phyloP scores from a whole-genome alignment of 2,888 invertebrate genomes.

The Athalia cordata region DNA sequence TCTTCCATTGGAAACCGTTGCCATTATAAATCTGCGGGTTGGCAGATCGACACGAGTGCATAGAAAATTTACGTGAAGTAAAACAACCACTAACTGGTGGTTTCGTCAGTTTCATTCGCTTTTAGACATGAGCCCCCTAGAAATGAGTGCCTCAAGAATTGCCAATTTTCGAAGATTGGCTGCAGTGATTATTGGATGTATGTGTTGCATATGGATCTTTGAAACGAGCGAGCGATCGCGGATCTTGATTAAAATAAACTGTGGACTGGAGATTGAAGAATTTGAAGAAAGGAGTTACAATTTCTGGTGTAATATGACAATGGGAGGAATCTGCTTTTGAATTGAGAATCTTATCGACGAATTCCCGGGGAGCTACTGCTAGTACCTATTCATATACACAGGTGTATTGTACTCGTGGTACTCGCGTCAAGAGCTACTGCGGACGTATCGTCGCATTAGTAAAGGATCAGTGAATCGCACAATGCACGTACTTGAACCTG shows the following conservation, averaged over 20 bases:
- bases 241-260: not conserved
- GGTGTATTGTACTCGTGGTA: constrained; percentile 32
- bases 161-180: too few species aligned
- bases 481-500: constrained; percentile 50
- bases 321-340: not conserved
- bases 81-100: too few species aligned
- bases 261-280: constrained; percentile 28
- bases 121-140: too few species aligned
- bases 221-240: not conserved
- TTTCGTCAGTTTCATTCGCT: too few species aligned
- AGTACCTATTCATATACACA: constrained; percentile 19
- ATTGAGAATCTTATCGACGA: constrained; percentile 10
- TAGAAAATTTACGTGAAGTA: constrained; percentile 3
- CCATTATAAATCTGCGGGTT: constrained; percentile 23
- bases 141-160: too few species aligned
- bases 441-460: constrained; percentile 41
- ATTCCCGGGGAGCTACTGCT: not conserved
- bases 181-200: too few species aligned
- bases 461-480: constrained; percentile 50
- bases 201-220: not conserved
- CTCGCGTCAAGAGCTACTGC: constrained; percentile 35
- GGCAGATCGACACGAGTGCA: constrained; percentile 15
- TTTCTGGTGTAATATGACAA: not conserved
- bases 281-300: constrained; percentile 9
- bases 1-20: constrained; percentile 22